Percentiles rank a stretch among this genome's conserved stretches.
Evolutionary conservation across 30 jellyfish, hydroid and myxozoan species (phyloP).

Genomic region (Haliclystus octoradiatus): DNA sequence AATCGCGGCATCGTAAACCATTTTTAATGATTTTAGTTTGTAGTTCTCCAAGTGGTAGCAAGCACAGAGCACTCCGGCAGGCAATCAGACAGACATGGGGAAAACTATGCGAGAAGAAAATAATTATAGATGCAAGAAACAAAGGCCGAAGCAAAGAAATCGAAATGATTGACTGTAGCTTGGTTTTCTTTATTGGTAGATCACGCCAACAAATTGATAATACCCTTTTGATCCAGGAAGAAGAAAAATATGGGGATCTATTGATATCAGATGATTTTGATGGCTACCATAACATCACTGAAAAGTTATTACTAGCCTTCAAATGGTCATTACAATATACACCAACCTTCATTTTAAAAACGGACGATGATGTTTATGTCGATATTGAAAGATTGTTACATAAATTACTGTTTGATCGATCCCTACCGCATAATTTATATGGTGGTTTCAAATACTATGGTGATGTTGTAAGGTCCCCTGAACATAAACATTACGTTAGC

Average conservation of each 20-base stretch:
- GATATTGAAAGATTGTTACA: conserved; percentile 27
- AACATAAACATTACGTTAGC: conserved; percentile 46
- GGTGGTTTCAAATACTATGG: conserved; percentile 53
- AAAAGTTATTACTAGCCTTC: conserved; percentile 43
- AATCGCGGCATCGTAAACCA: not conserved
- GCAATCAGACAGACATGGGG: conserved; percentile 75
- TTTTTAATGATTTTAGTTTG: not conserved
- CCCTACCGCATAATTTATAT: conserved; percentile 19
- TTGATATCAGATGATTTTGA: conserved; percentile 23
- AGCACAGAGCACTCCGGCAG: conserved; percentile 9
- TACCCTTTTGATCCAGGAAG: conserved; percentile 11
- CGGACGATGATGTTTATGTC: conserved; percentile 67
- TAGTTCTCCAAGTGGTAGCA: not conserved
- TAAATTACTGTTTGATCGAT: conserved; percentile 10
- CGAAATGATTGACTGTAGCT: conserved; percentile 11
- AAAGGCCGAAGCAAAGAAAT: not conserved
- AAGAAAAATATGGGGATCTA: conserved; percentile 25
- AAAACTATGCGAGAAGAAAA: conserved; percentile 1
- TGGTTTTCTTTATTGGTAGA: conserved; percentile 37
- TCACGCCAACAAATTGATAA: conserved; percentile 6
- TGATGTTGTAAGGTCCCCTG: conserved; percentile 27
- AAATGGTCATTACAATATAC: conserved; percentile 18
- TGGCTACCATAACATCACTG: conserved; percentile 43
- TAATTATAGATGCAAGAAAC: not conserved
- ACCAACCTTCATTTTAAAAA: conserved; percentile 34